Evolutionary conservation across 2,888 invertebrate species (phyloP).

Genomic region (Phyllotreta cruciferae): DNA sequence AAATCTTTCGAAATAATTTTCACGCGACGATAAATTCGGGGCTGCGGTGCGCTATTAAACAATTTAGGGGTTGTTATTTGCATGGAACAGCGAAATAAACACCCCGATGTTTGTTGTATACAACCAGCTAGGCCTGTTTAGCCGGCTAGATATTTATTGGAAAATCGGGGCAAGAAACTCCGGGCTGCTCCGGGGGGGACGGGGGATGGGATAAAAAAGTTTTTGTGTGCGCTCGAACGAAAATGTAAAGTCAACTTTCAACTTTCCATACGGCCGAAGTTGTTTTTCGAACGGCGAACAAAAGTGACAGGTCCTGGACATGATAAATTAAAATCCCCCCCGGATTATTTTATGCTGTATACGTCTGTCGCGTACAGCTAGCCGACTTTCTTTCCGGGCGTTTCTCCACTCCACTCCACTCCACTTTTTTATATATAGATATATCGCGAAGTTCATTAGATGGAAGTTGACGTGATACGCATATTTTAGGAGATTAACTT

Average conservation of each 20-base stretch:
- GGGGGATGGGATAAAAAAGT: no score
- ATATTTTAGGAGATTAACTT: slow-evolving; percentile 3
- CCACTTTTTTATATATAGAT: not conserved
- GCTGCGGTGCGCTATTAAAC: no score
- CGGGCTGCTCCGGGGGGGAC: no score
- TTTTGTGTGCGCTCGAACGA: not conserved
- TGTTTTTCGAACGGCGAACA: slow-evolving; percentile 37
- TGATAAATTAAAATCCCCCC: slow-evolving; percentile 44
- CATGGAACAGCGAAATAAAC: no score
- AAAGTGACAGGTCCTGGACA: slow-evolving; percentile 42
- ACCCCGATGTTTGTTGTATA: no score
- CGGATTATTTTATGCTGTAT: slow-evolving; percentile 31
- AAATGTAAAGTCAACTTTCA: slow-evolving; percentile 23
- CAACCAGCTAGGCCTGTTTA: no score
- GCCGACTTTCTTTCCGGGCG: slow-evolving; percentile 6
- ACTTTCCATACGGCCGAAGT: slow-evolving; percentile 42
- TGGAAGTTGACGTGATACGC: slow-evolving; percentile 6
- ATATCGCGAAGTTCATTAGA: slow-evolving; percentile 14
- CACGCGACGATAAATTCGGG: no score
- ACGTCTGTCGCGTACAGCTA: slow-evolving; percentile 20
- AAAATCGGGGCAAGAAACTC: no score
- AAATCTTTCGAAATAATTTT: no score
- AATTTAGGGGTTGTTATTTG: no score
- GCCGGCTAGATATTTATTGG: no score
- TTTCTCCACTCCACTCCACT: not conserved